Evolutionary conservation across 2,888 invertebrate species (phyloP).

Genomic region (Leptopilina myrica): DNA sequence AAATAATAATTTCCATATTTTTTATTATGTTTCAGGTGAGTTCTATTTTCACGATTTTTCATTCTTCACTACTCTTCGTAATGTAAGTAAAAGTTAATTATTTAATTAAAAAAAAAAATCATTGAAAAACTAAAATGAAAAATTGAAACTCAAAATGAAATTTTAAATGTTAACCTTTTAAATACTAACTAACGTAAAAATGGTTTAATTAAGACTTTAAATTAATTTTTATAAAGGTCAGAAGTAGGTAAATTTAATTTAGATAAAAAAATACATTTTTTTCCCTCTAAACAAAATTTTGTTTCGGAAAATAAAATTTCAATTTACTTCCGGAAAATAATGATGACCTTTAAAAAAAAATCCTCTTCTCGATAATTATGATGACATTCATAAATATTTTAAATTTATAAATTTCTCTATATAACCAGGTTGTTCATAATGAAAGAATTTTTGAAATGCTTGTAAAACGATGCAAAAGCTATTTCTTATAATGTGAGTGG

Average conservation of each 20-base stretch:
- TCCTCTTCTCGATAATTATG: not conserved
- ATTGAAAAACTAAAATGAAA: no score
- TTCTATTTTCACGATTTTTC: not conserved
- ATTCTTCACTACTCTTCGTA: not conserved
- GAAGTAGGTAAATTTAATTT: no score
- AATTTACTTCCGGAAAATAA: not conserved
- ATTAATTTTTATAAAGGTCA: no score
- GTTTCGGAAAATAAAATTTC: not conserved
- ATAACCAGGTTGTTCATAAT: not conserved
- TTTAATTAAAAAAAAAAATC: not conserved
- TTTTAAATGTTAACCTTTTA: no score
- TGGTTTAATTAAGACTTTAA: no score
- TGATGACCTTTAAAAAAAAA: not conserved
- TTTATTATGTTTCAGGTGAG: slow-evolving; percentile 21
- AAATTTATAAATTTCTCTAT: not conserved
- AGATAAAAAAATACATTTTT: not conserved
- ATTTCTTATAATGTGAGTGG: slow-evolving; percentile 13
- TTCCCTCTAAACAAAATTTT: not conserved
- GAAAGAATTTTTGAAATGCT: not conserved
- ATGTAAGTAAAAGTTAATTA: not conserved
- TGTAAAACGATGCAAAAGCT: not conserved
- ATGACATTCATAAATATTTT: not conserved
- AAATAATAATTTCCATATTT: not conserved
- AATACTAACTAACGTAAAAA: no score
- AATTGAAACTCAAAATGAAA: no score